Evolutionary conservation across 2,888 invertebrate species (phyloP).

Genomic region (Ormyrus labotus): DNA sequence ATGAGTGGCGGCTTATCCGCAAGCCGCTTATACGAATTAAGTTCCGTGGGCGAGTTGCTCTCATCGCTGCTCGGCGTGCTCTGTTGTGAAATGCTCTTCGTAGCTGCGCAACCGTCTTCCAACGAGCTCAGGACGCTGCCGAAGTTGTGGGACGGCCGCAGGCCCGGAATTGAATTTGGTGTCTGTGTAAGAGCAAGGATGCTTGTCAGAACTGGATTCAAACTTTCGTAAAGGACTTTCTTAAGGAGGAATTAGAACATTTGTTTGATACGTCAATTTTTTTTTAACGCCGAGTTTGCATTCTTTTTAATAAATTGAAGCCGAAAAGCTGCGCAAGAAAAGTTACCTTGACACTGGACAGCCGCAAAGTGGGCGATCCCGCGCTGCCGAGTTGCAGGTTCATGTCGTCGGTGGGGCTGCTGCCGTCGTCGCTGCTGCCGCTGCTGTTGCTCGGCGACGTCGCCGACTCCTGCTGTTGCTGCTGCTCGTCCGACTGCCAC

Average conservation of each 20-base stretch:
- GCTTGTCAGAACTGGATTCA: neutral
- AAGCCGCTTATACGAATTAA: constrained; percentile 89
- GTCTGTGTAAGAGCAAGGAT: constrained; percentile 66
- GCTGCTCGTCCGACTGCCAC: constrained; percentile 12
- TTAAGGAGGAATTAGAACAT: too few species aligned
- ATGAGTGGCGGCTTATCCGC: constrained; percentile 88
- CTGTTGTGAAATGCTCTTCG: constrained; percentile 76
- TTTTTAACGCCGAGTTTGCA: neutral
- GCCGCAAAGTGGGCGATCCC: constrained; percentile 75
- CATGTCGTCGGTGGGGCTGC: constrained; percentile 72
- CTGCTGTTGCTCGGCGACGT: constrained; percentile 8
- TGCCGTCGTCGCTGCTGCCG: constrained; percentile 19
- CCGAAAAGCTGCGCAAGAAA: too few species aligned
- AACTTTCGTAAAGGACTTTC: neutral
- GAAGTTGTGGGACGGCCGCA: constrained; percentile 80
- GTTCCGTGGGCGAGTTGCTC: constrained; percentile 91
- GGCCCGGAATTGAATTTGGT: constrained; percentile 83
- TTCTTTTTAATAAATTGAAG: too few species aligned
- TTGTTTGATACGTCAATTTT: neutral
- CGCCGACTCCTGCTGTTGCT: neutral
- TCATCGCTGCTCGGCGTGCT: constrained; percentile 87
- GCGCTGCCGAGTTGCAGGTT: constrained; percentile 77
- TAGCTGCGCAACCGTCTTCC: constrained; percentile 42
- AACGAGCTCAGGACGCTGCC: constrained; percentile 76
- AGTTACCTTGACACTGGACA: constrained; percentile 74